Evolutionary conservation across 2,113 vertebrate species (phyloP).

Genomic region (Sinocyclocheilus maitianheensis): DNA sequence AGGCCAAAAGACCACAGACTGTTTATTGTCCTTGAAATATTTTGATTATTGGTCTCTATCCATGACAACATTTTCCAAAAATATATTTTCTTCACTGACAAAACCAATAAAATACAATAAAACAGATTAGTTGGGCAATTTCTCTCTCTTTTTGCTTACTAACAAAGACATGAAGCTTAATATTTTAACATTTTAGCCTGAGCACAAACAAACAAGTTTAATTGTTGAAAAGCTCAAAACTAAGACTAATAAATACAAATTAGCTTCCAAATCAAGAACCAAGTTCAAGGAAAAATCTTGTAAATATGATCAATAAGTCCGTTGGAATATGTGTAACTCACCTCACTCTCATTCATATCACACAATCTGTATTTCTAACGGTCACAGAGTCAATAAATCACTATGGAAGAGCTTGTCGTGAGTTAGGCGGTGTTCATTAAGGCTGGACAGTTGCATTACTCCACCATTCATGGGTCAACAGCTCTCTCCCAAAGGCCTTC

Average conservation of each 20-base stretch:
- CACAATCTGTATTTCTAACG: conserved; percentile 24
- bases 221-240: neutral
- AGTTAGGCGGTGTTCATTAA: conserved; percentile 5
- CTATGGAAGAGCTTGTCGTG: neutral
- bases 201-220: neutral
- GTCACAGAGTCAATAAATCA: conserved; percentile 39
- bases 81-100: neutral
- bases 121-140: too few relatives aligned
- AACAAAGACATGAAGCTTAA: neutral
- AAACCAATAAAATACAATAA: neutral
- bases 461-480: conserved; percentile 41
- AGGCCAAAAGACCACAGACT: neutral
- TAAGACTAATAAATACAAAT: neutral
- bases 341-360: neutral
- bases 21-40: neutral
- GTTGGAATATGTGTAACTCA: neutral
- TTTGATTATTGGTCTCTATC: neutral
- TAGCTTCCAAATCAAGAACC: neutral
- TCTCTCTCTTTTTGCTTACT: too few relatives aligned
- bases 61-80: neutral
- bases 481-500: conserved; percentile 3
- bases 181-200: neutral
- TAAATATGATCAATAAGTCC: neutral
- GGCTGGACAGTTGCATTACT: conserved; percentile 34
- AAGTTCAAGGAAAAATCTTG: neutral